Conservation (phyloP, 2,113 vertebrate species). For the Melanostigma gelatinosum region DNA sequence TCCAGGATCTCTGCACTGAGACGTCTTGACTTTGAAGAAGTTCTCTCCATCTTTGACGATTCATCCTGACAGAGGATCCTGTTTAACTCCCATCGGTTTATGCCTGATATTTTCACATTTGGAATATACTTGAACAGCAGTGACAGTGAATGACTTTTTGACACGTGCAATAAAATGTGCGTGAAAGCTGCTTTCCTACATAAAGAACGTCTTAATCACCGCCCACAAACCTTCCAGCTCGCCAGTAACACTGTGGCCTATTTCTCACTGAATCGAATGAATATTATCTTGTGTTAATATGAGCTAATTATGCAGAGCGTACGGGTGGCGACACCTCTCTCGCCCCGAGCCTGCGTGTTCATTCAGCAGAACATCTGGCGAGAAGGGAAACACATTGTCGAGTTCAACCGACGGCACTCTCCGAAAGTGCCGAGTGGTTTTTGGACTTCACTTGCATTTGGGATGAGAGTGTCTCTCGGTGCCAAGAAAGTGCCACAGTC, state of each 20-base stretch:
- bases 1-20: constrained; percentile 11
- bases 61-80: neutral
- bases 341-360: constrained; percentile 55
- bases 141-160: neutral
- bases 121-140: neutral
- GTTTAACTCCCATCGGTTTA: neutral
- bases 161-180: neutral
- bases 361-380: constrained; percentile 72
- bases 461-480: constrained; percentile 22
- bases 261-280: constrained; percentile 40
- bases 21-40: constrained; percentile 26
- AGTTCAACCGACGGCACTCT: constrained; percentile 19
- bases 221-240: neutral
- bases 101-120: neutral
- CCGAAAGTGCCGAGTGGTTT: constrained; percentile 26
- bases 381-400: constrained; percentile 43
- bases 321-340: constrained; percentile 44
- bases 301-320: constrained; percentile 48
- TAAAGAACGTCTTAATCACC: neutral
- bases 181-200: neutral
- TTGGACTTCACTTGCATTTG: constrained; percentile 35
- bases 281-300: constrained; percentile 45
- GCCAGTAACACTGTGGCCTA: constrained; percentile 2
- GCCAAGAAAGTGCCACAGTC: constrained; percentile 44
- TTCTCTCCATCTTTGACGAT: neutral